Conservation (phyloP, 2,797 vertebrate species). For the Echeneis naucrates region DNA sequence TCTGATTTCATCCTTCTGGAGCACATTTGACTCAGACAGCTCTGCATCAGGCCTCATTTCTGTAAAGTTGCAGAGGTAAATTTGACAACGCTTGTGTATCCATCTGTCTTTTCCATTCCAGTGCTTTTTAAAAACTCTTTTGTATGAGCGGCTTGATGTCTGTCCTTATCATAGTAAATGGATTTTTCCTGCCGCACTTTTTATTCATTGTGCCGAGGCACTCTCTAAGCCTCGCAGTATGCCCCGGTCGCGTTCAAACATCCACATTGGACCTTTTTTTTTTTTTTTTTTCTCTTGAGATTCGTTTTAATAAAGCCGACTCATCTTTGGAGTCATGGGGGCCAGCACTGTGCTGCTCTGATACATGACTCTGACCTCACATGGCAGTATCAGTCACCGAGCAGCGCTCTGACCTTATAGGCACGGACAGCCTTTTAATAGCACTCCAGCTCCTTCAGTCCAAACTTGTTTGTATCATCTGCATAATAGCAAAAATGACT, state of each 20-base stretch:
- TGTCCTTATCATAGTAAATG: slow-evolving; percentile 48
- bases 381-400: slow-evolving; percentile 41
- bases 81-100: too few species aligned
- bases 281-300: too few species aligned
- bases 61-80: neutral
- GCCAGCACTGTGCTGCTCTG: slow-evolving; percentile 18
- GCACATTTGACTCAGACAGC: neutral
- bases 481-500: slow-evolving; percentile 8
- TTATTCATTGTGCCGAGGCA: slow-evolving; percentile 43
- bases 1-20: slow-evolving; percentile 34
- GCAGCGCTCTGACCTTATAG: slow-evolving; percentile 35
- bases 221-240: slow-evolving; percentile 24
- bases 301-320: slow-evolving; percentile 52
- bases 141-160: slow-evolving; percentile 54
- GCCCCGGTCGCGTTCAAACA: slow-evolving; percentile 32
- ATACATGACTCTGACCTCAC: slow-evolving; percentile 49
- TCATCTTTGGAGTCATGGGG: slow-evolving; percentile 44
- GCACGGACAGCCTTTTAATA: slow-evolving; percentile 51
- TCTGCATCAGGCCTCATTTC: slow-evolving; percentile 10
- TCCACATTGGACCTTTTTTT: slow-evolving; percentile 35
- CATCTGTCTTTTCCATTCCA: slow-evolving; percentile 42
- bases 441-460: slow-evolving; percentile 24
- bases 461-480: slow-evolving; percentile 47
- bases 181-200: slow-evolving; percentile 35
- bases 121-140: slow-evolving; percentile 46